These are phyloP conservation scores for Rhagonycha lutea DNA, from an alignment of 2,888 invertebrate species.

Conservation along the genomic window DNA sequence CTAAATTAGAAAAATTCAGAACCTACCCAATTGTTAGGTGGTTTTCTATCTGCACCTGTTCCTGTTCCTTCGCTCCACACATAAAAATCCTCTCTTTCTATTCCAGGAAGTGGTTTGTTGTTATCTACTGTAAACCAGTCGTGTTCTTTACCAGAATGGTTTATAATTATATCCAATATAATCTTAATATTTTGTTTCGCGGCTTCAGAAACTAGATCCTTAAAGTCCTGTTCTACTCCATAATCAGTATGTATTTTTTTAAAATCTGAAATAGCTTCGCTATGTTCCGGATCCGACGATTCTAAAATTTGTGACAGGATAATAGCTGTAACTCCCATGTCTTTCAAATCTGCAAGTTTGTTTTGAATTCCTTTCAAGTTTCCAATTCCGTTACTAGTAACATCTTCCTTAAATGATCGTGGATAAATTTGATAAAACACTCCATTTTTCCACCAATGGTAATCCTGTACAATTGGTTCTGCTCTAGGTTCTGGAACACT, in stretches of 20 bases:
- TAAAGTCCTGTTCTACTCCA: constrained; percentile 79
- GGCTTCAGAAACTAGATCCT: constrained; percentile 60
- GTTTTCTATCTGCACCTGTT: background rate
- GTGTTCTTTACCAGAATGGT: constrained; percentile 76
- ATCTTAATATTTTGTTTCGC: constrained; percentile 61
- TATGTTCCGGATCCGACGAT: constrained; percentile 85
- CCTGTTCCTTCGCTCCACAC: constrained; percentile 74
- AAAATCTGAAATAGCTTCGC: constrained; percentile 85
- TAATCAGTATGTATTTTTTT: constrained; percentile 71
- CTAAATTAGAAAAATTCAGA: background rate
- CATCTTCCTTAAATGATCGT: constrained; percentile 73
- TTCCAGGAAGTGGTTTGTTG: constrained; percentile 58
- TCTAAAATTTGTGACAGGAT: constrained; percentile 86
- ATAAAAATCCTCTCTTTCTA: constrained; percentile 74
- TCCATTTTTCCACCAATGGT: constrained; percentile 83
- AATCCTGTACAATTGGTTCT: background rate
- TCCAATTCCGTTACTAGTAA: constrained; percentile 78
- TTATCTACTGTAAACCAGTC: constrained; percentile 83
- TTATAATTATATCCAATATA: constrained; percentile 56
- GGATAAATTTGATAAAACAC: constrained; percentile 87
- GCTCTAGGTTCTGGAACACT: background rate
- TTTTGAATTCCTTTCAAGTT: constrained; percentile 72
- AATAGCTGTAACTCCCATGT: constrained; percentile 72
- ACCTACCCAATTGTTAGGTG: constrained; percentile 77
- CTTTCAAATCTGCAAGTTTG: constrained; percentile 48